Evolutionary conservation across 2,113 vertebrate species (phyloP).

Genomic region (Cynoglossus semilaevis): DNA sequence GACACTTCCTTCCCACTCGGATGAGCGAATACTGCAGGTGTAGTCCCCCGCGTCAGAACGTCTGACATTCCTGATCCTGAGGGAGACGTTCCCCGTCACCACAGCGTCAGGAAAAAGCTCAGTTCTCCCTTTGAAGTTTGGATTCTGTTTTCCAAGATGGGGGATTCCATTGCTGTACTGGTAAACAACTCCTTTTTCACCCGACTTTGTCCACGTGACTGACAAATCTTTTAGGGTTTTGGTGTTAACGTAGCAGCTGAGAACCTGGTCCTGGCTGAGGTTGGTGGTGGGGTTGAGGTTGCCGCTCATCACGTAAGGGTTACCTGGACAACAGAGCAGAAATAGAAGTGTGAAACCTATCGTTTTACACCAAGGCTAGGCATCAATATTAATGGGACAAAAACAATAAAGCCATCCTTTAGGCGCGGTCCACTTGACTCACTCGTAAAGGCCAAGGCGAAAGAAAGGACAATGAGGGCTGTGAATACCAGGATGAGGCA

Average conservation of each 20-base stretch:
- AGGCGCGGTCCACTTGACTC: too few species aligned
- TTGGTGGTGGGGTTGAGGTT: neutral
- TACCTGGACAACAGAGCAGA: neutral
- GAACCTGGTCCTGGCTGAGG: neutral
- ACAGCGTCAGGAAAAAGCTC: neutral
- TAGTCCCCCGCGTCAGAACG: neutral
- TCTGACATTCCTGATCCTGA: neutral
- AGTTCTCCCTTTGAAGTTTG: neutral
- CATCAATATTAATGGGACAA: too few species aligned
- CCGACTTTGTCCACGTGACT: neutral
- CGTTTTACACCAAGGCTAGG: too few species aligned
- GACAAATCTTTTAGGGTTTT: neutral
- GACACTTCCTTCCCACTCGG: neutral
- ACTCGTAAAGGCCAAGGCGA: too few species aligned
- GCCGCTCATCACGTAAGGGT: neutral
- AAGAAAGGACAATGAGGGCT: too few species aligned
- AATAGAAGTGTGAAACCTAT: neutral
- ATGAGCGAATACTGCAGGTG: neutral
- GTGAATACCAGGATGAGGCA: too few species aligned
- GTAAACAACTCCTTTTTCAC: neutral
- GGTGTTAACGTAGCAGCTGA: neutral
- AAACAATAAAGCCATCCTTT: too few species aligned
- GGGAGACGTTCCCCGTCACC: neutral
- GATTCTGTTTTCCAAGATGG: neutral
- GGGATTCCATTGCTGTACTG: neutral